A percentile compares a stretch with the other conserved stretches of the same genome.
Conservation (phyloP, 2,113 vertebrate genomes). For the Clarias batrachus region DNA sequence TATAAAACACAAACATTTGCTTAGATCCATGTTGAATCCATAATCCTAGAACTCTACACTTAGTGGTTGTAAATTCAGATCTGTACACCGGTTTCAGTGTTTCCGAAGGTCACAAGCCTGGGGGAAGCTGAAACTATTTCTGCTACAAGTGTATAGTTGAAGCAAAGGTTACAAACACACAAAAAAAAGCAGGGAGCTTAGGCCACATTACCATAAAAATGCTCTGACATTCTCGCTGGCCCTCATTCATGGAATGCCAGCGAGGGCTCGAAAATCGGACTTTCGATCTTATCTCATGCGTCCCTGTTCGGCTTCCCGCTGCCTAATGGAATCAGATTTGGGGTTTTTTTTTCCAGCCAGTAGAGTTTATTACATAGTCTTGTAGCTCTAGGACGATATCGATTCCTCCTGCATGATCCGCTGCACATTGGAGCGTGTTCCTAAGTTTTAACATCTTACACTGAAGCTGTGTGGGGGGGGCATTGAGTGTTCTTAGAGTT, state of each 20-base stretch:
- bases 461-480: too few relatives aligned
- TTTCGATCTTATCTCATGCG: background rate
- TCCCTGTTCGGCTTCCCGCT: background rate
- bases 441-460: background rate
- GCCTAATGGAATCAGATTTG: slow-evolving; percentile 7
- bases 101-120: slow-evolving; percentile 20
- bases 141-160: slow-evolving; percentile 2
- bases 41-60: background rate
- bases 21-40: background rate
- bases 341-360: background rate
- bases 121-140: slow-evolving; percentile 24
- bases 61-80: background rate
- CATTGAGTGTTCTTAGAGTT: background rate
- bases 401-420: background rate
- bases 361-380: background rate
- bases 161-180: slow-evolving; percentile 4
- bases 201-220: slow-evolving; percentile 15
- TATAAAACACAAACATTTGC: background rate
- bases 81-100: background rate
- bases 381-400: background rate
- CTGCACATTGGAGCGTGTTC: background rate
- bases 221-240: slow-evolving; percentile 5
- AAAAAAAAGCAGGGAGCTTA: background rate
- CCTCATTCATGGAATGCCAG: background rate
- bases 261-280: background rate